phyloP scores from a whole-genome alignment of 2,888 invertebrate genomes.

The Automeris io region DNA sequence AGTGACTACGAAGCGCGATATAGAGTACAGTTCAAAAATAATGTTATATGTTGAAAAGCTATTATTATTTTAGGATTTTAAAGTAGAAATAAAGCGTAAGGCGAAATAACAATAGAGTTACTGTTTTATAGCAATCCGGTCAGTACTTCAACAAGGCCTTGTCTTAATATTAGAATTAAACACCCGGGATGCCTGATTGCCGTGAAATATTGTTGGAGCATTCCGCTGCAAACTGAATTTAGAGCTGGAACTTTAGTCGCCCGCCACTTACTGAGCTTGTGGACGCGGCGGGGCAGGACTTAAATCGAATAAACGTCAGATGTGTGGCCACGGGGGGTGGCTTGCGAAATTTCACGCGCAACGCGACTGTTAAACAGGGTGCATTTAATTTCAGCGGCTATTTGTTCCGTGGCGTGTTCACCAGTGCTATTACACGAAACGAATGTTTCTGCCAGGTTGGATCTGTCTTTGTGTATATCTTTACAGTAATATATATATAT shows the following conservation, averaged over 20 bases:
- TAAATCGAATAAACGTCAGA: constrained; percentile 68
- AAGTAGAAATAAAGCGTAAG: too few species aligned
- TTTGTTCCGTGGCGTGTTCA: constrained; percentile 24
- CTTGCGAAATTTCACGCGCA: constrained; percentile 18
- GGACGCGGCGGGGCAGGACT: constrained; percentile 36
- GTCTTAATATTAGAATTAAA: background rate
- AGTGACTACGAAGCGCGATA: too few species aligned
- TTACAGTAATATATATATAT: too few species aligned
- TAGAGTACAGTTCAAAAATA: too few species aligned
- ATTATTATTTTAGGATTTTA: too few species aligned
- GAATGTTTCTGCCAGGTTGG: too few species aligned
- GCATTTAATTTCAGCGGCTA: constrained; percentile 42
- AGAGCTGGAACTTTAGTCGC: constrained; percentile 52
- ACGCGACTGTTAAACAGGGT: constrained; percentile 24
- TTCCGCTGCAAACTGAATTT: constrained; percentile 43
- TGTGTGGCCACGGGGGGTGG: constrained; percentile 23
- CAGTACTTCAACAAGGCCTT: background rate
- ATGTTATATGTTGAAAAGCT: too few species aligned
- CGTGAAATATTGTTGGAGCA: constrained; percentile 15
- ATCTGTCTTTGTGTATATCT: too few species aligned
- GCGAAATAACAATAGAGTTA: too few species aligned
- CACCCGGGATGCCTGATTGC: constrained; percentile 4
- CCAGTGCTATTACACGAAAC: background rate
- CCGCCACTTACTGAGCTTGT: constrained; percentile 42
- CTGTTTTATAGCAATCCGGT: background rate